phyloP scores from a whole-genome alignment of 1,140 invertebrate genomes.

The Drosophila micromelanica region DNA sequence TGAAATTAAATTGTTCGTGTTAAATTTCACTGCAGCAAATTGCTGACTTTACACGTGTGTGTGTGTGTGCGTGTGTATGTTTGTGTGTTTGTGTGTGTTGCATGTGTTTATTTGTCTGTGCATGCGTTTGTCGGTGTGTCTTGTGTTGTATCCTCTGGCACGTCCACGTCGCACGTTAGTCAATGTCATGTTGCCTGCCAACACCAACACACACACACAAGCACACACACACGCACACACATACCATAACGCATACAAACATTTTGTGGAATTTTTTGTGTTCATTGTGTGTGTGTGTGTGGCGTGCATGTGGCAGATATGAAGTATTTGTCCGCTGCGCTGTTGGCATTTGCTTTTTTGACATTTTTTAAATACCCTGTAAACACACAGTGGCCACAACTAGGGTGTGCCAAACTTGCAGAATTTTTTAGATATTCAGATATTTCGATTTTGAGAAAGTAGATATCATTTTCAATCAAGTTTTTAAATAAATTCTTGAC shows the following conservation, averaged over 20 bases:
- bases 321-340: conserved; percentile 54
- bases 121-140: not conserved
- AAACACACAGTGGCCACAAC: not conserved
- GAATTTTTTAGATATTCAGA: too few relatives aligned
- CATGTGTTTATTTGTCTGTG: conserved; percentile 9
- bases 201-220: conserved; percentile 25
- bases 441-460: too few relatives aligned
- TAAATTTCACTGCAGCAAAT: conserved; percentile 73
- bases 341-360: conserved; percentile 50
- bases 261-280: conserved; percentile 47
- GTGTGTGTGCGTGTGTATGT: not conserved
- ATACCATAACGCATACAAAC: conserved; percentile 26
- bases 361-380: conserved; percentile 31
- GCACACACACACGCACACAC: conserved; percentile 17
- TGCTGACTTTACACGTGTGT: conserved; percentile 26
- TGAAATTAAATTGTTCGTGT: conserved; percentile 81
- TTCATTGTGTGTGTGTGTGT: conserved; percentile 24
- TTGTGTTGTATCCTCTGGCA: conserved; percentile 35
- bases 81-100: conserved; percentile 5
- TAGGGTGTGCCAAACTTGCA: not conserved
- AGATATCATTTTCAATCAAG: too few relatives aligned
- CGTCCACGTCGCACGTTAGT: conserved; percentile 48
- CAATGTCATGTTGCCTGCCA: conserved; percentile 51
- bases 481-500: too few relatives aligned
- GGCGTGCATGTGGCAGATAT: conserved; percentile 46